phyloP scores from a whole-genome alignment of 2,888 invertebrate genomes.

The Tenthredo amoena region DNA sequence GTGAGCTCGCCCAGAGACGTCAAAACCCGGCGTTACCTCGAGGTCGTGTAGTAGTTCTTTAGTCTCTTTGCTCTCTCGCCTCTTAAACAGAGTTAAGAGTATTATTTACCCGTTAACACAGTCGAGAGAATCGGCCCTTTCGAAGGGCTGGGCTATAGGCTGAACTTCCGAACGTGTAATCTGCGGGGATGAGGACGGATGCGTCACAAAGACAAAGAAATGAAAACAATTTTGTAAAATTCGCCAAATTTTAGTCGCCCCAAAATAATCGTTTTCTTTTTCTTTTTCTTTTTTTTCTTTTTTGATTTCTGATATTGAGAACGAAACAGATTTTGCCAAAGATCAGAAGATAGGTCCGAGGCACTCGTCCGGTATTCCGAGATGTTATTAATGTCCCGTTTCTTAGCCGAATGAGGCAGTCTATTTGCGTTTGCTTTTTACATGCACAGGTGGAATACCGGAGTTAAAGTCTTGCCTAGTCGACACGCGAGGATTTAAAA shows the following conservation, averaged over 20 bases:
- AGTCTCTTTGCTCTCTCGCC: not conserved
- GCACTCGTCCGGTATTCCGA: not conserved
- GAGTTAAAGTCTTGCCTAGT: not conserved
- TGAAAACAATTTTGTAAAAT: not conserved
- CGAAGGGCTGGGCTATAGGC: not conserved
- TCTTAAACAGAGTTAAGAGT: constrained; percentile 28
- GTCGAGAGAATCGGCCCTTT: not conserved
- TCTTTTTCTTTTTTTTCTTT: not conserved
- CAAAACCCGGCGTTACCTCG: not conserved
- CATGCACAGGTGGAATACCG: constrained; percentile 6
- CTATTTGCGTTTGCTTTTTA: constrained; percentile 24
- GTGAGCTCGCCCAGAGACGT: not conserved
- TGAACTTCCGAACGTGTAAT: not conserved
- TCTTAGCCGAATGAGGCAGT: not conserved
- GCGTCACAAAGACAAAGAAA: not conserved
- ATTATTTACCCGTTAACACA: constrained; percentile 45
- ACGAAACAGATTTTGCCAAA: not conserved
- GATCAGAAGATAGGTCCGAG: not conserved
- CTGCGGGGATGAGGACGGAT: not conserved
- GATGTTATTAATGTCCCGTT: not conserved
- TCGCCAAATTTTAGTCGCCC: not conserved
- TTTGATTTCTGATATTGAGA: not conserved
- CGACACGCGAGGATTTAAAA: not conserved
- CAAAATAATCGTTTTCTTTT: not conserved
- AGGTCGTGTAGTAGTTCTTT: constrained; percentile 21